A percentile compares a stretch with the other conserved stretches of the same genome.
phyloP scores from a whole-genome alignment of 2,797 vertebrate genomes.

The Catharus ustulatus region DNA sequence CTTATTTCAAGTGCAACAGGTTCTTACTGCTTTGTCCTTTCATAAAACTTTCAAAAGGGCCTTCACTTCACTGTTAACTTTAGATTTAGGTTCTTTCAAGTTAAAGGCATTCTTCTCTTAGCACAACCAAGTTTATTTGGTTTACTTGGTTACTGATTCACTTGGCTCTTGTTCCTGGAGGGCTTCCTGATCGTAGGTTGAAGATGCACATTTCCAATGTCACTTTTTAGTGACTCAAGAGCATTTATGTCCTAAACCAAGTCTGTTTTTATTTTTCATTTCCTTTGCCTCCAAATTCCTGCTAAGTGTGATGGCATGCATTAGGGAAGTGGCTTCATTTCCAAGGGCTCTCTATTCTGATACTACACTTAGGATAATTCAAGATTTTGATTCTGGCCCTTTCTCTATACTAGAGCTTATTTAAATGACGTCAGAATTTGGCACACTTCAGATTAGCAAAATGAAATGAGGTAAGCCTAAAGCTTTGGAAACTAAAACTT shows the following conservation, averaged over 20 bases:
- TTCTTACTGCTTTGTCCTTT: background rate
- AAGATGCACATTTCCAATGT: background rate
- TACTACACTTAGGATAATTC: background rate
- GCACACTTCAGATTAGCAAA: background rate
- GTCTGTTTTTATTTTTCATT: background rate
- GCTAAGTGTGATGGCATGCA: background rate
- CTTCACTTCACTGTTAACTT: background rate
- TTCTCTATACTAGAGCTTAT: background rate
- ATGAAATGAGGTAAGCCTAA: constrained; percentile 1
- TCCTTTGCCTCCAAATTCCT: background rate
- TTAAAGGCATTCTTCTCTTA: background rate
- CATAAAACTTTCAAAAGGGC: background rate
- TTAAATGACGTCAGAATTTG: constrained; percentile 33
- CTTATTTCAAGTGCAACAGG: background rate
- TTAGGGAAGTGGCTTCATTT: background rate
- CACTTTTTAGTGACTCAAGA: background rate
- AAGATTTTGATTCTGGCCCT: background rate
- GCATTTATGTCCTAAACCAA: background rate
- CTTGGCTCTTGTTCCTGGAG: background rate
- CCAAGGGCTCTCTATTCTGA: background rate
- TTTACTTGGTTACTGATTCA: background rate
- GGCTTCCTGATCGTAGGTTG: background rate
- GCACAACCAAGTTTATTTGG: background rate
- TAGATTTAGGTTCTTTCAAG: background rate
- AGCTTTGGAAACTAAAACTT: background rate